A percentile compares a stretch with the other conserved stretches of the same genome.
phyloP scores from a whole-genome alignment of 2,888 invertebrate species.

The Drosophila robusta region DNA sequence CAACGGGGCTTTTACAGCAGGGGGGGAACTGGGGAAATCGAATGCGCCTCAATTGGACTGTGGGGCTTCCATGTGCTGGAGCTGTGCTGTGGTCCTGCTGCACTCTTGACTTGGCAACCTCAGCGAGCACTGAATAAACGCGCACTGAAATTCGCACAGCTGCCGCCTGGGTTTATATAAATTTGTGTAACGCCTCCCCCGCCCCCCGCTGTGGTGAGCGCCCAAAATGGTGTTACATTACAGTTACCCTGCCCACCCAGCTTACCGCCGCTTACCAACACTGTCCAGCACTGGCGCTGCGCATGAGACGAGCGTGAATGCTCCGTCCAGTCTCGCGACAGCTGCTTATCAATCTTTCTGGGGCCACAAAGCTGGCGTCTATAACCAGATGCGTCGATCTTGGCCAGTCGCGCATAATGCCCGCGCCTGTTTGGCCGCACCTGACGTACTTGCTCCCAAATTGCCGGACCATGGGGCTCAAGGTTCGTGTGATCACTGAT shows the following conservation, averaged over 20 bases:
- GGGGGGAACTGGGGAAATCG: background rate
- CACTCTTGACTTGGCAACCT: slow-evolving; percentile 45
- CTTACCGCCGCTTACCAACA: slow-evolving; percentile 64
- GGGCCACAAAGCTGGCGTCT: slow-evolving; percentile 40
- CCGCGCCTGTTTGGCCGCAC: slow-evolving; percentile 18
- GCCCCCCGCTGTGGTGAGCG: slow-evolving; percentile 49
- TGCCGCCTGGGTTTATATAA: slow-evolving; percentile 72
- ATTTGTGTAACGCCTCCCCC: slow-evolving; percentile 45
- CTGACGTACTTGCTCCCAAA: slow-evolving; percentile 50
- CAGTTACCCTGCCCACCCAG: slow-evolving; percentile 27
- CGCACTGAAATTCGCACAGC: slow-evolving; percentile 69
- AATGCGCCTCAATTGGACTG: slow-evolving; percentile 14
- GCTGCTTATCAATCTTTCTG: slow-evolving; percentile 64
- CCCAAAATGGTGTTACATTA: slow-evolving; percentile 75
- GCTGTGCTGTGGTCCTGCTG: slow-evolving; percentile 4
- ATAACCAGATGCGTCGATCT: slow-evolving; percentile 29
- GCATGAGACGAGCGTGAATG: slow-evolving; percentile 37
- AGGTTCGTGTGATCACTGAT: slow-evolving; percentile 29
- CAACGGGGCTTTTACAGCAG: slow-evolving; percentile 7
- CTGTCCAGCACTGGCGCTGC: slow-evolving; percentile 47
- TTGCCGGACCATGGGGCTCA: slow-evolving; percentile 55
- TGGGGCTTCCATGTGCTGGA: slow-evolving; percentile 6
- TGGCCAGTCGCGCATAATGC: slow-evolving; percentile 35
- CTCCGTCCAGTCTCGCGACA: slow-evolving; percentile 27
- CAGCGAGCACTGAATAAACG: slow-evolving; percentile 63